Base-by-base conservation (phyloP, 2,888 invertebrate species). In the Zele albiditarsus region DNA sequence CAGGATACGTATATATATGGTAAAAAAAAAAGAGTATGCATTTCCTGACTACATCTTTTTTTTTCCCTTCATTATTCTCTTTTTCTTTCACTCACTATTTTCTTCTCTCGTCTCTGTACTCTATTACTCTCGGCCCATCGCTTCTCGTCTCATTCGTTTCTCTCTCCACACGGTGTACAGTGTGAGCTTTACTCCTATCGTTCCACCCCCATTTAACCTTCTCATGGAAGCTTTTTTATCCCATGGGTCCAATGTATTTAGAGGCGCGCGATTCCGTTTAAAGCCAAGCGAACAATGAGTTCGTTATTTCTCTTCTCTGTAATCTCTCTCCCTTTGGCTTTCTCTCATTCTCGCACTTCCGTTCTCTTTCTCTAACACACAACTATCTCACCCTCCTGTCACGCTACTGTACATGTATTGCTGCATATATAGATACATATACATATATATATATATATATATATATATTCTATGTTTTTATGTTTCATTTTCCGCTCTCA, bases 211-310 rank as follows among this genome's bases (percentile, higher is more conserved):
- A 27, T 46, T 42, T 28, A n/a, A 25, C 38, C 38, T 23, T 27
- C 46, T 60, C 25, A 42, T 60, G 60, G n/a, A 33, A 20, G 31
- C 25, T 38, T 38, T 62, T 14, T 42, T 28, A 33, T 53, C 75
- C 71, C 75, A 23, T 60, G 71, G 60, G 75, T 73, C 67, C 74
- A 75, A 78, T 77, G 77, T 76, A 79, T 80, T 79, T 76, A 73
- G 77, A 73, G 76, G 73, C 63, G 69, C 27, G 60, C 68, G 73
- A 76, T 76, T 77, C 62, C 70, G 68, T 74, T 79, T 75, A 73
- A 72, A 78, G 78, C 71, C 78, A 71, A 27, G 57, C 73, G 78
- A 77, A 78, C 79, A 79, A 79, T 79, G 79, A 79, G 78, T 75
- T 79, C 79, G 78, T 79, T 79, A 79, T 79, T 70, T 46, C 77